phyloP scores from a whole-genome alignment of 2,113 vertebrate genomes.

The Dicaeum eximium region DNA sequence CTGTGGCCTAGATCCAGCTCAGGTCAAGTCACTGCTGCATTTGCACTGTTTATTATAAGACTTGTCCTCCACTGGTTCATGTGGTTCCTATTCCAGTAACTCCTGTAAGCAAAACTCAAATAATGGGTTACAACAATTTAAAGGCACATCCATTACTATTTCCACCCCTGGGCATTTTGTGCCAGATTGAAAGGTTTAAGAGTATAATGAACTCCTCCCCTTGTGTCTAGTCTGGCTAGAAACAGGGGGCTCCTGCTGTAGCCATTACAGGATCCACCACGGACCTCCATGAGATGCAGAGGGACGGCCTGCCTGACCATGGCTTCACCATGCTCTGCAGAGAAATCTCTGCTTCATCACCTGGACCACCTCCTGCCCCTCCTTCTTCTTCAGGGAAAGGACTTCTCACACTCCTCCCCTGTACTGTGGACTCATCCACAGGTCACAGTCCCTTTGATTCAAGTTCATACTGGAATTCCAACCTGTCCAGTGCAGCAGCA shows the following conservation, averaged over 20 bases:
- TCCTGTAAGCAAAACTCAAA: neutral
- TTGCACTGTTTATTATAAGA: neutral
- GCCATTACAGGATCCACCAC: neutral
- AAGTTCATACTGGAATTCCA: neutral
- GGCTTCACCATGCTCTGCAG: neutral
- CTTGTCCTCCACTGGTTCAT: neutral
- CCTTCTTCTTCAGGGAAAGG: neutral
- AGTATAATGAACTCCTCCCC: neutral
- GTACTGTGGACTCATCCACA: neutral
- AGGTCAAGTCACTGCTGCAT: neutral
- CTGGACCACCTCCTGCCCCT: neutral
- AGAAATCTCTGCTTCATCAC: neutral
- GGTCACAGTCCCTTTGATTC: neutral
- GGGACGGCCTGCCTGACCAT: neutral
- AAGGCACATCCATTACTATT: neutral
- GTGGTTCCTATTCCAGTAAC: neutral
- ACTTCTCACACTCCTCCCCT: neutral
- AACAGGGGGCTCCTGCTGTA: neutral
- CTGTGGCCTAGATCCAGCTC: neutral
- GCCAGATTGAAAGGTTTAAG: neutral
- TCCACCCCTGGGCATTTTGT: neutral
- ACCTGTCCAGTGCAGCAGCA: neutral
- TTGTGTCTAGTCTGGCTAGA: neutral
- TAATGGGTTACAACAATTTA: neutral
- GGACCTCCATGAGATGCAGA: neutral